These are phyloP conservation scores for Harmothoe impar DNA, from an alignment of 2,888 invertebrate species.

Conservation along the genomic window DNA sequence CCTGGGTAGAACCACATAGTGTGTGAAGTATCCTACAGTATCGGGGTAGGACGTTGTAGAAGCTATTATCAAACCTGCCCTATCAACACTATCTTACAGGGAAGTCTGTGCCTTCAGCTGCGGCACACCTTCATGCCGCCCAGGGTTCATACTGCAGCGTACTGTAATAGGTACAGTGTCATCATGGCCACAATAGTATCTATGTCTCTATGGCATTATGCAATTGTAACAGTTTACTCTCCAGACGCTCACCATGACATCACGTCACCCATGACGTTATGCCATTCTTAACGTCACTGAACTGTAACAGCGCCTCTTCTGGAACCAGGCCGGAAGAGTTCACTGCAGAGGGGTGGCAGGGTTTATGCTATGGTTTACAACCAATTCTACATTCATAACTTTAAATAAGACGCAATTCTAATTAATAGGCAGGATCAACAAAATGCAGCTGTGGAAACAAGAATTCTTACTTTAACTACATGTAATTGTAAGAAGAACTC, in stretches of 20 bases:
- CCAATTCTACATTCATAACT: not conserved
- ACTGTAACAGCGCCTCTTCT: conserved; percentile 16
- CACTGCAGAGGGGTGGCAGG: conserved; percentile 57
- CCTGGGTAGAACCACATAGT: no score
- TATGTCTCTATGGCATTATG: not conserved
- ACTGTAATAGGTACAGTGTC: no score
- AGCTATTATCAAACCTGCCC: no score
- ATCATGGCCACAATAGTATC: no score
- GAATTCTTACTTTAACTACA: not conserved
- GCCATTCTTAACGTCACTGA: not conserved
- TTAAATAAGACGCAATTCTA: not conserved
- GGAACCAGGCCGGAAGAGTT: conserved; percentile 19
- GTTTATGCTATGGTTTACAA: not conserved
- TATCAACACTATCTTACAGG: no score
- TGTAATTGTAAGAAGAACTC: no score
- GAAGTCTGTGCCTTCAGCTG: no score
- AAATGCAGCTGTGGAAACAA: conserved; percentile 1
- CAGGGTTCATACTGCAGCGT: no score
- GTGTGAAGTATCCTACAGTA: no score
- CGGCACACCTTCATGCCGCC: no score
- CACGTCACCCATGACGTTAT: not conserved
- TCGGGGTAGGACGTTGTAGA: no score
- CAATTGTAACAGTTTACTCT: not conserved
- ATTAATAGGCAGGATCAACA: not conserved
- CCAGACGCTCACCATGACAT: not conserved